Evolutionary conservation across 1,140 invertebrate genomes (phyloP), one percentile per base, ranked within the genome.

Genomic region (Mactra quadrangularis): DNA sequence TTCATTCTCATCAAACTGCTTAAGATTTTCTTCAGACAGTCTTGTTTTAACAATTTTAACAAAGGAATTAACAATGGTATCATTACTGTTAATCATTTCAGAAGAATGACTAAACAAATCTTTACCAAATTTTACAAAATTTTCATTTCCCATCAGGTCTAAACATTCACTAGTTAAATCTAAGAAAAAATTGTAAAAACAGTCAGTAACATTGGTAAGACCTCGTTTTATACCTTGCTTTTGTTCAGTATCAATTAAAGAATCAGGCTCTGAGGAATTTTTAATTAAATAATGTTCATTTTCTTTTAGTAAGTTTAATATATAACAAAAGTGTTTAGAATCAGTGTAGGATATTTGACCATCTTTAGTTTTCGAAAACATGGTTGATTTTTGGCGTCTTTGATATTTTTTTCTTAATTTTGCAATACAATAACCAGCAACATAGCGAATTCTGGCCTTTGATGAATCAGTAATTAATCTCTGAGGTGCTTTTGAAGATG

Each of bases 391-490:
- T 22, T 45, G 35, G 1, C 11, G n/a, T 50, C 45, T 35, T 17
- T 41, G 1, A 66, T 22, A 66, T 25, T 66, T 66, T 45, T 66
- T 45, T 45, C n/a, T 45, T 11, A 66, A 22, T 25, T 4, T 15
- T 41, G 62, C 1, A 1, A 66, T 6, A 45, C 62, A 66, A 25
- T 66, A 66, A 25, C 62, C 62, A 17, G 62, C 62, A 3, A 68
- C 64, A 68, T 47, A 68, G 2, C 64, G 38, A 25, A 68, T 68
- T 29, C 64, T 68, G 3, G 64, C 64, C 55, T 72, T 72, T 35
- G 70, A 35, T 15, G 70, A 33, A 72, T 31, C 31, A 53, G 70
- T 72, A 33, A 72, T 29, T 31, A 13, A 55, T 29, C 70, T 35
- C 25, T 22, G 17, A 3, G 11, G 15, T 15, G 55, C 25, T 33